A percentile compares a stretch with the other conserved stretches of the same genome.
Conservation (phyloP, 2,113 vertebrate species). For the Phyllopteryx taeniolatus region DNA sequence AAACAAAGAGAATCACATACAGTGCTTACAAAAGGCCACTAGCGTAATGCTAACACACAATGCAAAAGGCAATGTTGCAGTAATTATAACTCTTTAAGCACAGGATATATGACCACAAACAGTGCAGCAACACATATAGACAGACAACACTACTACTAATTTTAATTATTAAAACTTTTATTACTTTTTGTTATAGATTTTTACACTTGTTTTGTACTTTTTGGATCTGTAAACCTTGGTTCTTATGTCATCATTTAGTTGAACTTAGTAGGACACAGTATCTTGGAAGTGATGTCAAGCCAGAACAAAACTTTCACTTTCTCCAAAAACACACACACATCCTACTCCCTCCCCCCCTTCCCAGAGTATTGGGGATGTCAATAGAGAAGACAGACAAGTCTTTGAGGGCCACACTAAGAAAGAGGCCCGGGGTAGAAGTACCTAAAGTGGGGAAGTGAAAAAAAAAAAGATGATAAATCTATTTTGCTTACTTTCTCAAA, state of each 20-base stretch:
- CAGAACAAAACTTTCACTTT: conserved; percentile 45
- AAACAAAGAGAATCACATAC: no score
- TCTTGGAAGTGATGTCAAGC: conserved; percentile 32
- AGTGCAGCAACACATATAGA: no score
- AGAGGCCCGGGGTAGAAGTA: conserved; percentile 34
- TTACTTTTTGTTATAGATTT: no score
- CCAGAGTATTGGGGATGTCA: conserved; percentile 36
- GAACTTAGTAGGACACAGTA: not conserved
- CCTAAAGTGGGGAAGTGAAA: conserved; percentile 26
- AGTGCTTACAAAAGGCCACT: no score
- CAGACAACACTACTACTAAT: no score
- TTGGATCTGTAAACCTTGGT: not conserved
- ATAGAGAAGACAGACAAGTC: conserved; percentile 42
- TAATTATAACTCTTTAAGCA: no score
- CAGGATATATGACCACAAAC: no score
- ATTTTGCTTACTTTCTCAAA: conserved; percentile 61
- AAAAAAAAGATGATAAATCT: conserved; percentile 57
- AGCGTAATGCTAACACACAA: no score
- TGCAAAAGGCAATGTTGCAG: no score
- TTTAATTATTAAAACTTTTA: no score
- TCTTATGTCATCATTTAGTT: not conserved
- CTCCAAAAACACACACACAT: conserved; percentile 30
- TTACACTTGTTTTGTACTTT: no score
- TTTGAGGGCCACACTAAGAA: conserved; percentile 52
- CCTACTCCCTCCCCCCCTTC: conserved; percentile 36